Evolutionary conservation across 2,113 vertebrate genomes (phyloP), one percentile per base, ranked within the genome.

Genomic region (Pseudorasbora parva): DNA sequence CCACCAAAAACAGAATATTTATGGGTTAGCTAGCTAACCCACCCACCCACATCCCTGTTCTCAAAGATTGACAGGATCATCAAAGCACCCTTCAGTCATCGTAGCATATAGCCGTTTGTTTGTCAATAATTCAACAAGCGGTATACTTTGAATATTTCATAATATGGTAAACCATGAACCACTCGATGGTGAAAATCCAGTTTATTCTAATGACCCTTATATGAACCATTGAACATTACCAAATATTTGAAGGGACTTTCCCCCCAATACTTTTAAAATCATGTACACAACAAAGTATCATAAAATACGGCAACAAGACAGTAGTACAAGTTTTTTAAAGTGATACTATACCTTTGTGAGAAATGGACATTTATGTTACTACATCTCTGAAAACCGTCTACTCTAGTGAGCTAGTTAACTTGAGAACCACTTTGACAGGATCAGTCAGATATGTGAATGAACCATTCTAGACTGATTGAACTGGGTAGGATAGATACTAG

Each of bases 111-210:
- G 45, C 45, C 45, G 15, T 62, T 17, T 62, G 14, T 49, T 17
- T 12, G 11, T 91, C 25, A 91, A 92, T 89, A 87, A 91, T 92
- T 90, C 74, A 92, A 21, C 75, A 71, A 10, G 85, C 73, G 74
- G 27, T 47, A 77, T 82, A 74, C 66, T 66, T 68, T 64, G 47
- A 12, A 49, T 84, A 54, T 84, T 83, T 82, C 84, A 76, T 87
- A 83, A 82, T 30, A 43, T 15, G 3, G 5, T 89, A 66, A 86
- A 86, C 33, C 12, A 7, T 57, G 27, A 37, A 57, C 51, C 51
- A 43, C n/a, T 25, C 14, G n/a, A 19, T 62, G 23, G 25, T 25
- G 0, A 49, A 64, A 78, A 47, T 14, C 8, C 3, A 2, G 5
- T 76, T 33, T 76, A 11, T 62, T 64, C 33, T 25, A 17, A 74